Evolutionary conservation across 2,888 invertebrate species (phyloP), one percentile per base, ranked within the genome.

Genomic region (Leuctra nigra): DNA sequence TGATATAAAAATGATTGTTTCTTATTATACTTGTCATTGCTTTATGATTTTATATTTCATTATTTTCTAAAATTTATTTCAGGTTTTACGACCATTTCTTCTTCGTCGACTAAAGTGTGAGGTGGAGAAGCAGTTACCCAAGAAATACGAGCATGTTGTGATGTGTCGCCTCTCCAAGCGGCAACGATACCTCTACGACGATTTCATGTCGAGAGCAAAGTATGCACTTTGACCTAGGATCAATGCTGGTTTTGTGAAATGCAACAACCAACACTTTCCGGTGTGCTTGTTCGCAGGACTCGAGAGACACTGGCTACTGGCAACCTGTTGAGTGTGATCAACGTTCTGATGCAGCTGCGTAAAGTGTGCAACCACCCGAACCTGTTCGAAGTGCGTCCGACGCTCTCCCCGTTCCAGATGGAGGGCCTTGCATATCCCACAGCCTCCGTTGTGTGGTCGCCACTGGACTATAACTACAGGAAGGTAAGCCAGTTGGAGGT

Each of bases 281-380:
- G 6, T 41, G n/a, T 9, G 6, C n/a, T n/a, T 41, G 13, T n/a
- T 18, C n/a, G 4, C 70, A 94, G 94, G 71, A 99, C 99, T 50
- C 87, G 82, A 70, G 96, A 97, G 77, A 94, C 93, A 7, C 77
- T 99, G 64, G 87, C 89, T 20, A 83, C 87, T 55, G 99, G 99
- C 56, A 97, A 94, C 76, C 81, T 96, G 69, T 75, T 97, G 62
- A 92, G 92, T 73, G 96, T 97, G 7, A 92, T 97, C 68, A 96
- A 96, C 75, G 89, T 97, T 64, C 78, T 97, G 60, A 97, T 97
- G 96, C 96, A 97, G 75, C 77, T 97, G 68, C 81, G 97, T 56
- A 97, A 97, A 78, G 94, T 95, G 64, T 97, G 97, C 77, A 97
- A 97, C 76, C 97, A 97, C 77, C 97, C 97, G 14, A 95, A 97